A percentile compares a stretch with the other conserved stretches of the same genome.
Evolutionary conservation across 2,888 invertebrate genomes (phyloP).

Genomic region (Idaea aversata): DNA sequence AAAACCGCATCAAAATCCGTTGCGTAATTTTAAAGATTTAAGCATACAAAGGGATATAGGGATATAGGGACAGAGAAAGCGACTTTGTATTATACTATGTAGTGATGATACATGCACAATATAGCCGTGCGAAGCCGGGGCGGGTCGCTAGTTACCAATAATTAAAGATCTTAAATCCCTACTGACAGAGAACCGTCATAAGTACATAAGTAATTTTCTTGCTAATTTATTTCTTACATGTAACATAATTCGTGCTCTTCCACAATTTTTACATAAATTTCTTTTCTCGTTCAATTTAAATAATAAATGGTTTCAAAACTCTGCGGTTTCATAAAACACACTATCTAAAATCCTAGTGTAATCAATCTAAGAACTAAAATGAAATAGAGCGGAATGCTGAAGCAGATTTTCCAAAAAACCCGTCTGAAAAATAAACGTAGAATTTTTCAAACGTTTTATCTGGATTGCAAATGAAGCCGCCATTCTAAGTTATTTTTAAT

Average conservation of each 20-base stretch:
- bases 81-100: too few relatives aligned
- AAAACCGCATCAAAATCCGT: too few relatives aligned
- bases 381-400: not conserved
- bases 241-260: not conserved
- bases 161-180: not conserved
- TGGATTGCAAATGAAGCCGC: constrained; percentile 6
- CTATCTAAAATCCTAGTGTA: not conserved
- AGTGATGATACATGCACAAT: too few relatives aligned
- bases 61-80: too few relatives aligned
- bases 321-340: not conserved
- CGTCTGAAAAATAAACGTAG: not conserved
- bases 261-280: not conserved
- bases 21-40: too few relatives aligned
- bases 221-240: not conserved
- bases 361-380: not conserved
- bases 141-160: too few relatives aligned
- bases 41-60: too few relatives aligned
- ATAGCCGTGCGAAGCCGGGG: too few relatives aligned
- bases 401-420: not conserved
- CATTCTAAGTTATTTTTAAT: constrained; percentile 34
- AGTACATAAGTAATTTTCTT: not conserved
- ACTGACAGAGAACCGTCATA: not conserved
- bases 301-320: not conserved
- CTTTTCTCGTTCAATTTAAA: not conserved
- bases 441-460: constrained; percentile 3